Evolutionary conservation across 2,888 invertebrate genomes (phyloP), one percentile per base, ranked within the genome.

Genomic region (Hydrotaea diabolus): DNA sequence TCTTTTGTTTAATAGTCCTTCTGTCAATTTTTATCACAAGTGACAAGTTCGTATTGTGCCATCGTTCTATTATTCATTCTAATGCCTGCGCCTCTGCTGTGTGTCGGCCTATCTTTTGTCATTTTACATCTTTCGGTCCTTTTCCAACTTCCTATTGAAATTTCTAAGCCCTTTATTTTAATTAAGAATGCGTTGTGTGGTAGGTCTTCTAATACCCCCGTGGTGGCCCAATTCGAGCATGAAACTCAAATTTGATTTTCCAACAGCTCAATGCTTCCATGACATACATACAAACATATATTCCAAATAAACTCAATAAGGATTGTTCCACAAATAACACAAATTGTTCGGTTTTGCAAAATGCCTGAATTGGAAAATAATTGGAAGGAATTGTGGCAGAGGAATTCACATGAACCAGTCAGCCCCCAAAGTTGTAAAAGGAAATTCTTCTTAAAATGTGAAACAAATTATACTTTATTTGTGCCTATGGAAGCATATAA

Each of bases 401-500:
- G 15, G 26, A 23, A 59, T 59, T 23, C 15, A 59, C 19, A 23
- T 13, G 26, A 59, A 21, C 55, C 21, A 17, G 11, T 21, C 26
- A n/a, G n/a, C 59, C 23, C 23, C 15, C 59, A 23, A 2, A n/a
- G 31, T 31, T 31, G 31, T 31, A 7, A 59, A 26, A 0, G 7
- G 26, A 59, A 59, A 59, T 23, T 59, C 26, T 15, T 26, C 26
- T 23, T 23, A 59, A 59, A 59, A 11, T 49, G 59, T 59, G 59
- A 59, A 23, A 59, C 59, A 59, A 59, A 23, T 59, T 59, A 26
- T 13, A 26, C 23, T 26, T 8, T 26, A 26, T 15, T 23, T 23
- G n/a, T 55, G 23, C 21, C 8, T 21, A 55, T 19, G 55, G 23
- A 55, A 55, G 23, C 15, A 55, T 5, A 53, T n/a, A 59, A 26